Evolutionary conservation across 2,888 invertebrate species (phyloP).

Genomic region (Icerya purchasi): DNA sequence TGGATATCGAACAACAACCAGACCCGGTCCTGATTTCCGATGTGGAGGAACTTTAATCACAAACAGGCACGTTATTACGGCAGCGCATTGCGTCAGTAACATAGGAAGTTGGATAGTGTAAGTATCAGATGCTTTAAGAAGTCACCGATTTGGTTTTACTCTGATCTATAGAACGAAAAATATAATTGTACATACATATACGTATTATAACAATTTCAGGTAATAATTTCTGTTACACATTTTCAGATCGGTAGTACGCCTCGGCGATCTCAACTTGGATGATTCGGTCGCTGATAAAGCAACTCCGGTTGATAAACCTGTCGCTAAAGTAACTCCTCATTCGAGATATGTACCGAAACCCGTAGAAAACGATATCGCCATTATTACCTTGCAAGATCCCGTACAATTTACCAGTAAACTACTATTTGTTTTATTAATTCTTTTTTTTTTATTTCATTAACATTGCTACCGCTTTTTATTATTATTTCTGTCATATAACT

Average conservation of each 20-base stretch:
- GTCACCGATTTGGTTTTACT: no score
- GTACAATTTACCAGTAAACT: constrained; percentile 34
- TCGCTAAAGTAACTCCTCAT: constrained; percentile 39
- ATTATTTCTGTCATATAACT: no score
- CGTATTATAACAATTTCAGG: no score
- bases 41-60: background rate
- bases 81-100: background rate
- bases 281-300: constrained; percentile 40
- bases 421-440: no score
- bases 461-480: no score
- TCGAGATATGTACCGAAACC: constrained; percentile 39
- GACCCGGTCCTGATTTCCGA: background rate
- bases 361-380: constrained; percentile 54
- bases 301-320: constrained; percentile 35
- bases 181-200: no score
- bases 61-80: background rate
- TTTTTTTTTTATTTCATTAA: no score
- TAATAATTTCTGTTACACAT: constrained; percentile 16
- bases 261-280: constrained; percentile 55
- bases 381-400: constrained; percentile 38
- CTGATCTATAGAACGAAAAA: no score
- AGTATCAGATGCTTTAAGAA: background rate
- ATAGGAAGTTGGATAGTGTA: background rate
- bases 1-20: background rate
- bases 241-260: constrained; percentile 39